Evolutionary conservation across 2,797 vertebrate species (phyloP), one percentile per base, ranked within the genome.

Genomic region (Syncerus caffer): DNA sequence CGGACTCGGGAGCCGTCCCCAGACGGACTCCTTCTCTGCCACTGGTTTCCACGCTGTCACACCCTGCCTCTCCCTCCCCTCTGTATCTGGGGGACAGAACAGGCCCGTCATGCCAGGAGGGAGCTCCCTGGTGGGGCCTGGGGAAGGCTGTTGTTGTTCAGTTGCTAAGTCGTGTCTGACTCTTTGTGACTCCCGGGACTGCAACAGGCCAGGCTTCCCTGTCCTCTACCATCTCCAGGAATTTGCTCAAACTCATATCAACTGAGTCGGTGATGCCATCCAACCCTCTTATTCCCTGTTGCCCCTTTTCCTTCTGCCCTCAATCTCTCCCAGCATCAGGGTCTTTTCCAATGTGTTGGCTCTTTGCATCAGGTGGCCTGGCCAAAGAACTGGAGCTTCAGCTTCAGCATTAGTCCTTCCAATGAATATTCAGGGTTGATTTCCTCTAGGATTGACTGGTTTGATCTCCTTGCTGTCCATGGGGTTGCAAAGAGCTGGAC

Each of bases 1-100:
- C 1, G 1, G 38, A 9, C 2, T 2, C 0, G 0, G 31, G 79
- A 45, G 8, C 47, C 45, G 13, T 14, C 19, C 82, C n/a, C 51
- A 31, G 42, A 4, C 8, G 47, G 84, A 3, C 16, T 17, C 60
- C 45, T 42, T 34, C 64, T 5, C 3, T 7, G 76, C 27, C 4
- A 1, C 45, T 29, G 12, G 53, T n/a, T 6, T 87, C 15, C 34
- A 9, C 0, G 19, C 23, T 10, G 45, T n/a, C 47, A 51, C 29
- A 45, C 74, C 31, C 42, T 0, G 3, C 45, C 71, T 42, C 57
- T 86, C 50, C 29, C 23, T 11, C 17, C 34, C 25, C 53, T 76
- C 31, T 21, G n/a, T 19, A 17, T 60, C 23, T 71, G n/a, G 38
- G 57, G 34, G 47, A 57, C 60, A 90, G 80, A 60, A 53, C 45